phyloP scores from a whole-genome alignment of 1,140 invertebrate genomes.

The Plectrocnemia conspersa region DNA sequence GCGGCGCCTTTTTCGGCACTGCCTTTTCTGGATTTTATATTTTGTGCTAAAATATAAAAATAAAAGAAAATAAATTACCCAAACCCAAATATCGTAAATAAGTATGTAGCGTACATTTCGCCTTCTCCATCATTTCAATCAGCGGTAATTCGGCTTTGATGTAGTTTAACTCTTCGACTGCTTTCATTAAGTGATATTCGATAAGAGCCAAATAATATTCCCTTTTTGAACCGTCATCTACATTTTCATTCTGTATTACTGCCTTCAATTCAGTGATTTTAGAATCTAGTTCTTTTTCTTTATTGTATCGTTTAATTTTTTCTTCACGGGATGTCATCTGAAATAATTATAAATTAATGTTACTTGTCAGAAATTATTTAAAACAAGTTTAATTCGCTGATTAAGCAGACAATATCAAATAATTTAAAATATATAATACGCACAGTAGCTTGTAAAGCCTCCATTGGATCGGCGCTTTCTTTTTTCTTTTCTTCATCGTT shows the following conservation, averaged over 20 bases:
- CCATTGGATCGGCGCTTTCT: constrained; percentile 38
- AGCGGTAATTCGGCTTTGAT: constrained; percentile 69
- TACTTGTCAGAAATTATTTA: background rate
- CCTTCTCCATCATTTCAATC: constrained; percentile 64
- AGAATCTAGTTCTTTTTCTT: constrained; percentile 73
- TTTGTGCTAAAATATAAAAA: constrained; percentile 13
- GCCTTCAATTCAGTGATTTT: constrained; percentile 62
- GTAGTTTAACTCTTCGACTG: constrained; percentile 73
- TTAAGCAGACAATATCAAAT: background rate
- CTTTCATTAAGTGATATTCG: constrained; percentile 67
- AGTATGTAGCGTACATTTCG: constrained; percentile 43
- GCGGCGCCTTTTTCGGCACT: constrained; percentile 35
- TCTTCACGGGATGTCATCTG: constrained; percentile 46
- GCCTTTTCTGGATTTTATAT: constrained; percentile 21
- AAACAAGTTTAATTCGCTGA: background rate
- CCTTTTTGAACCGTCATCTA: constrained; percentile 76
- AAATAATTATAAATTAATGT: constrained; percentile 23
- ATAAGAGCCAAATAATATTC: constrained; percentile 79
- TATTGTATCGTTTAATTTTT: constrained; percentile 73
- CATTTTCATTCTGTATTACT: constrained; percentile 57
- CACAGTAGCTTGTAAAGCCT: too few relatives aligned
- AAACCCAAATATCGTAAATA: background rate
- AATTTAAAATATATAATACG: too few relatives aligned
- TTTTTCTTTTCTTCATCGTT: constrained; percentile 38
- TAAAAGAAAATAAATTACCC: background rate